Evolutionary conservation across 2,888 invertebrate species (phyloP), one percentile per base, ranked within the genome.

Genomic region (Tromatobia lineatoria): DNA sequence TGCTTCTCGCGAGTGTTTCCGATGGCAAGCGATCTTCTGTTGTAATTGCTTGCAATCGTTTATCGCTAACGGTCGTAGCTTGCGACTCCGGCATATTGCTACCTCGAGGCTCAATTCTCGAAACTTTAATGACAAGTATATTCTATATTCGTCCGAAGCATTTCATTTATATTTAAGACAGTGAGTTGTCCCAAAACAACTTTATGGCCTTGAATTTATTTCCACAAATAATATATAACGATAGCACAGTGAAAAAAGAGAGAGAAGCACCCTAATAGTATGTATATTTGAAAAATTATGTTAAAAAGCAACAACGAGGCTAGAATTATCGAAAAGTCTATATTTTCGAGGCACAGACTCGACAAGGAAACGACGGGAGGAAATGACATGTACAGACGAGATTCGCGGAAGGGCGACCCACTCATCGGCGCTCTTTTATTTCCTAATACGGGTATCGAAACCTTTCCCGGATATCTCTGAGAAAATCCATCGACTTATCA

Each of bases 401-500:
- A 50, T 50, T 50, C n/a, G 61, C n/a, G n/a, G n/a, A n/a, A n/a
- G n/a, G n/a, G n/a, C n/a, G n/a, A n/a, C n/a, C n/a, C n/a, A n/a
- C n/a, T n/a, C n/a, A n/a, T n/a, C n/a, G n/a, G n/a, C n/a, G n/a
- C n/a, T n/a, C n/a, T n/a, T n/a, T n/a, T n/a, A n/a, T n/a, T n/a
- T n/a, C n/a, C n/a, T n/a, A n/a, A n/a, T n/a, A n/a, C n/a, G 71
- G 76, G 73, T 82, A 82, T 82, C 76, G 76, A 66, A 79, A 67
- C 80, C 57, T 73, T 67, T 34, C n/a, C n/a, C n/a, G n/a, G n/a
- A n/a, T n/a, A n/a, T n/a, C n/a, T n/a, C n/a, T n/a, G n/a, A n/a
- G n/a, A n/a, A n/a, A n/a, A n/a, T n/a, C n/a, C 87, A 85, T 86
- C 86, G 85, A 88, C 83, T 78, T 80, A 88, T 89, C 89, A 85